These are phyloP conservation scores for Ciconia nigra DNA, from an alignment of 2,797 vertebrate genomes.

Conservation along the genomic window DNA sequence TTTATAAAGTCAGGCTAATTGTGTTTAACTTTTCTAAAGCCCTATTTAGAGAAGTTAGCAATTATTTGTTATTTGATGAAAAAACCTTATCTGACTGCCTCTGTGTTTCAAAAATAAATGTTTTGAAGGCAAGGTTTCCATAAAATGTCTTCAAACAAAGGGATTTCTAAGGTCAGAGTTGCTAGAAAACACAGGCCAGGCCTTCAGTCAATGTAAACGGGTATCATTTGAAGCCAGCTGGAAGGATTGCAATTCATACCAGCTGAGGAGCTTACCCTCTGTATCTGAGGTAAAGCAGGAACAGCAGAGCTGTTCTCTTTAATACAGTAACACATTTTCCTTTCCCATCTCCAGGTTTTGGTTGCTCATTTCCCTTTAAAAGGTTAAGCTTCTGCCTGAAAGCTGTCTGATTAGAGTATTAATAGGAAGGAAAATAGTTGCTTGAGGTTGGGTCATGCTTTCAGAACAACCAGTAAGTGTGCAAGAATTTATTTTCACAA, in stretches of 20 bases:
- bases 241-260: background rate
- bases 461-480: background rate
- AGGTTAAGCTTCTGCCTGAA: background rate
- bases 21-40: background rate
- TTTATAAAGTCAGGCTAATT: background rate
- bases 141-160: background rate
- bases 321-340: background rate
- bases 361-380: background rate
- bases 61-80: background rate
- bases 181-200: background rate
- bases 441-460: background rate
- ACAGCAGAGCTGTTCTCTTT: background rate
- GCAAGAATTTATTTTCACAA: background rate
- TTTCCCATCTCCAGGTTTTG: background rate
- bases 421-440: background rate
- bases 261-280: background rate
- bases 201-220: background rate
- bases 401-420: background rate
- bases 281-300: background rate
- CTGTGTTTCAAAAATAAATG: background rate
- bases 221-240: background rate
- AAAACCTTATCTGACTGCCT: background rate
- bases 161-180: background rate
- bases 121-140: background rate
- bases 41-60: background rate